These are phyloP conservation scores for Drosophila asahinai DNA, from an alignment of 1,140 invertebrate species.

Conservation along the genomic window DNA sequence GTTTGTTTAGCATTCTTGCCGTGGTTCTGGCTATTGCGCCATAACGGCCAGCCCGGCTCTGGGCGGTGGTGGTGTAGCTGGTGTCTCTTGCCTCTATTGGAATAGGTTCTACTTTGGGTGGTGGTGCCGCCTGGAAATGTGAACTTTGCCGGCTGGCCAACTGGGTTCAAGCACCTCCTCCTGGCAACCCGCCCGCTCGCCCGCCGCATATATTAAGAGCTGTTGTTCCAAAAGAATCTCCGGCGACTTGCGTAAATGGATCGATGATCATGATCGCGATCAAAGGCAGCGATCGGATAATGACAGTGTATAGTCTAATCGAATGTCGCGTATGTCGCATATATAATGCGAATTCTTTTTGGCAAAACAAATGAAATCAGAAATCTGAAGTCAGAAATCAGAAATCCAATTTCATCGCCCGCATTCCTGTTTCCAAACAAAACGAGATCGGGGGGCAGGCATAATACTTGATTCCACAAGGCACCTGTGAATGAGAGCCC, in stretches of 20 bases:
- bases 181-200: slow-evolving; percentile 8
- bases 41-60: slow-evolving; percentile 40
- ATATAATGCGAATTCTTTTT: slow-evolving; percentile 71
- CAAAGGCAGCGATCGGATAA: slow-evolving; percentile 52
- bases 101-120: neutral
- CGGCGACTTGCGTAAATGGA: slow-evolving; percentile 70
- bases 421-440: slow-evolving; percentile 65
- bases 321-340: slow-evolving; percentile 30
- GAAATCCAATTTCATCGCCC: slow-evolving; percentile 48
- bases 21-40: slow-evolving; percentile 58
- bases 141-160: neutral
- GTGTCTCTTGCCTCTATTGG: neutral
- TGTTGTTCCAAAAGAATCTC: slow-evolving; percentile 19
- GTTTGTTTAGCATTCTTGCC: slow-evolving; percentile 76
- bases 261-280: slow-evolving; percentile 11
- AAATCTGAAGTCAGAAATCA: slow-evolving; percentile 27
- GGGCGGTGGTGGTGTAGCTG: neutral
- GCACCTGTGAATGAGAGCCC: slow-evolving; percentile 71
- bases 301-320: slow-evolving; percentile 33
- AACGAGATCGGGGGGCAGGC: slow-evolving; percentile 37
- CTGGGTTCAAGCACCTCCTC: slow-evolving; percentile 41
- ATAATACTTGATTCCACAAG: slow-evolving; percentile 20
- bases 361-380: slow-evolving; percentile 55
- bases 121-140: slow-evolving; percentile 25
- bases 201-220: slow-evolving; percentile 58